Evolutionary conservation across 2,797 vertebrate genomes (phyloP).

Genomic region (Lithobates sylvaticus): DNA sequence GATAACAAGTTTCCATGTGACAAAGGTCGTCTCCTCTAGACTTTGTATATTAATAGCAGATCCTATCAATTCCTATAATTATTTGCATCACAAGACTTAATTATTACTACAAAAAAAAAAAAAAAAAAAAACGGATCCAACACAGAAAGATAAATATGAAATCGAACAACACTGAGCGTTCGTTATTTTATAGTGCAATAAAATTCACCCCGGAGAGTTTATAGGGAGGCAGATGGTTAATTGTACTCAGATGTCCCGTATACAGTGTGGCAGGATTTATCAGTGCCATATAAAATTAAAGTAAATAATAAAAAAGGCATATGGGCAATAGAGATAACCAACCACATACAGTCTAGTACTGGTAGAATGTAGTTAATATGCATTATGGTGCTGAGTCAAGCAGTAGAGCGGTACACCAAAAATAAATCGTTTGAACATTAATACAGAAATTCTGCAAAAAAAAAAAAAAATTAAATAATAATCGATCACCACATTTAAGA

Average conservation of each 20-base stretch:
- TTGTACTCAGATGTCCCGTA: not conserved
- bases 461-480: too few species aligned
- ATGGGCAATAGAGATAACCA: not conserved
- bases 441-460: too few species aligned
- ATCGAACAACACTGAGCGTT: too few species aligned
- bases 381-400: too few species aligned
- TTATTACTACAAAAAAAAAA: too few species aligned
- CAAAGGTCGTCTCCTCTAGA: not conserved
- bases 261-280: not conserved
- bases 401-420: too few species aligned
- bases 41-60: not conserved
- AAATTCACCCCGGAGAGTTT: not conserved
- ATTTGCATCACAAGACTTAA: too few species aligned
- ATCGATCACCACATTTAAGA: too few species aligned
- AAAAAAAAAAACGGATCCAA: too few species aligned
- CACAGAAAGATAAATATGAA: too few species aligned
- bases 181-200: not conserved
- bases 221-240: not conserved
- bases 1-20: not conserved
- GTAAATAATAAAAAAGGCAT: not conserved
- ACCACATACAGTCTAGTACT: not conserved
- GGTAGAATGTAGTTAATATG: too few species aligned
- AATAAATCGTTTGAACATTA: too few species aligned
- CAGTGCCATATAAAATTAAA: not conserved
- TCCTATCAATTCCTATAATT: not conserved